A percentile compares a stretch with the other conserved stretches of the same genome.
These are phyloP conservation scores for Apamea anceps DNA, from an alignment of 2,888 invertebrate species.

Conservation along the genomic window DNA sequence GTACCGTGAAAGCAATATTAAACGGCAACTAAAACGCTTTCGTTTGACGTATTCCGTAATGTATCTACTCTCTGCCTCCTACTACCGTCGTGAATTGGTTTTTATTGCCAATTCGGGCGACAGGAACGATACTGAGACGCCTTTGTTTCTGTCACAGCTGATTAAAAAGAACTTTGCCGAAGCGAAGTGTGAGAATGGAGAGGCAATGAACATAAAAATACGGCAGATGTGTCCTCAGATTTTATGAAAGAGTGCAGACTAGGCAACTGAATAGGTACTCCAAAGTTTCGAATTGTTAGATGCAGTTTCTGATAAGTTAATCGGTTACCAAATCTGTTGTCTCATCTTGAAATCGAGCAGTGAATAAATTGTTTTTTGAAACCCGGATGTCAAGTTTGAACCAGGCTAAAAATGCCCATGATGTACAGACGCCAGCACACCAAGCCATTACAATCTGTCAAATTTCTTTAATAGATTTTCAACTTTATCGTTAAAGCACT, in stretches of 20 bases:
- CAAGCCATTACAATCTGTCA: no score
- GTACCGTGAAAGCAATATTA: neutral
- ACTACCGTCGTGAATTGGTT: neutral
- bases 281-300: neutral
- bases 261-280: neutral
- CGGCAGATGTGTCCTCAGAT: neutral
- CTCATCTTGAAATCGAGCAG: neutral
- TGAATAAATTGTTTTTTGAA: neutral
- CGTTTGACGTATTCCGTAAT: constrained; percentile 1
- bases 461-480: no score
- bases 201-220: neutral
- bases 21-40: neutral
- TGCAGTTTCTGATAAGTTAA: neutral
- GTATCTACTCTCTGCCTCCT: neutral
- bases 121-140: neutral
- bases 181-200: neutral
- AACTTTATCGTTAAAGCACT: no score
- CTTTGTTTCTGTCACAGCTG: neutral
- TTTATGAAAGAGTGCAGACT: neutral
- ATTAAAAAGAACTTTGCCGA: neutral
- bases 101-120: constrained; percentile 24
- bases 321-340: neutral
- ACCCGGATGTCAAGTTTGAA: no score
- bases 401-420: no score
- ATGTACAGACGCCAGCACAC: no score